Conservation (phyloP, 2,888 invertebrate species). For the Euzophera pinguis region DNA sequence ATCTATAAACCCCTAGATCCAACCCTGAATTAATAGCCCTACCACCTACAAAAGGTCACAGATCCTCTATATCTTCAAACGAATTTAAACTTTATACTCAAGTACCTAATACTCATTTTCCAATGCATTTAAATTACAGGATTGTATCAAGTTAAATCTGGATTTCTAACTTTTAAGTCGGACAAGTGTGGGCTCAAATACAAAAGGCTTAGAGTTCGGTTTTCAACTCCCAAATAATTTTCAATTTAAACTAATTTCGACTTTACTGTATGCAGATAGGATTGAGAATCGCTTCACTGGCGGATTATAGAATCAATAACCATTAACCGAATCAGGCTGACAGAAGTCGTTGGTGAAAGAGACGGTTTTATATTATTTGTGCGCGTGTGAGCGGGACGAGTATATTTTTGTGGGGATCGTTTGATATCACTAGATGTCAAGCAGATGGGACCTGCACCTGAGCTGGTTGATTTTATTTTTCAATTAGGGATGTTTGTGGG, state of each 20-base stretch:
- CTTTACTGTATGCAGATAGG: slow-evolving; percentile 29
- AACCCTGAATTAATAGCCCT: slow-evolving; percentile 74
- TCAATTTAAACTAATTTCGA: slow-evolving; percentile 27
- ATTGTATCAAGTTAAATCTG: slow-evolving; percentile 35
- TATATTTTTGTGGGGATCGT: slow-evolving; percentile 39
- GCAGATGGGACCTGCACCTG: slow-evolving; percentile 67
- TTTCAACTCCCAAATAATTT: slow-evolving; percentile 43
- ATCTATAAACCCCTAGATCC: slow-evolving; percentile 82
- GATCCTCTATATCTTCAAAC: slow-evolving; percentile 34
- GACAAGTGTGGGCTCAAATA: slow-evolving; percentile 66
- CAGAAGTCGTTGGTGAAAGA: slow-evolving; percentile 59
- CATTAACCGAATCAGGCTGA: slow-evolving; percentile 66
- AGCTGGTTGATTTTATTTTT: slow-evolving; percentile 70
- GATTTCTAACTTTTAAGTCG: slow-evolving; percentile 66
- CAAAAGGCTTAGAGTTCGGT: slow-evolving; percentile 59
- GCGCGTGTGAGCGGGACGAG: slow-evolving; percentile 41
- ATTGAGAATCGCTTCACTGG: slow-evolving; percentile 36
- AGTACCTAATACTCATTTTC: slow-evolving; percentile 34
- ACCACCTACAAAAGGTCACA: slow-evolving; percentile 72
- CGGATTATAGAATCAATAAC: slow-evolving; percentile 64
- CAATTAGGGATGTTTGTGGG: slow-evolving; percentile 34
- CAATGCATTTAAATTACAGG: slow-evolving; percentile 22
- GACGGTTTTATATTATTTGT: slow-evolving; percentile 35
- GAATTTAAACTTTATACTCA: slow-evolving; percentile 45
- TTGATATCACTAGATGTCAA: slow-evolving; percentile 47